Evolutionary conservation across 2,888 invertebrate species (phyloP).

Genomic region (Dicycla oo): DNA sequence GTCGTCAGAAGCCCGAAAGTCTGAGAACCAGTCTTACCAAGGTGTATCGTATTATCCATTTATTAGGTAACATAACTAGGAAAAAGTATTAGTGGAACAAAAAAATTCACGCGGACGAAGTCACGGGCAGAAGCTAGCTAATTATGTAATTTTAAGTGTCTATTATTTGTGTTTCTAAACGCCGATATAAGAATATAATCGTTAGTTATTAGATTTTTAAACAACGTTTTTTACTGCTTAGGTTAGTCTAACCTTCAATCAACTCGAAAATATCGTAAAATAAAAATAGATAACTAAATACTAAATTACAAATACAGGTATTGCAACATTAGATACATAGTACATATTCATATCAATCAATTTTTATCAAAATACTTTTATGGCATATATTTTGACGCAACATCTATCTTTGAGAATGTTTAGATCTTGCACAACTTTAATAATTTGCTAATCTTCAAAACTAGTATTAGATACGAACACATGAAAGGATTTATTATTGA

Average conservation of each 20-base stretch:
- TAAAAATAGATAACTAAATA: neutral
- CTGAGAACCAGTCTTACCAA: too few species aligned
- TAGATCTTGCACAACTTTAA: conserved; percentile 31
- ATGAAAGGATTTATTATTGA: neutral
- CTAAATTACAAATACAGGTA: neutral
- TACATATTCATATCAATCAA: conserved; percentile 9
- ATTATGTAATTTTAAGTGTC: too few species aligned
- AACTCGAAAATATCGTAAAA: neutral
- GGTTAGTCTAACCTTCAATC: conserved; percentile 17
- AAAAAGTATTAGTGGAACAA: too few species aligned
- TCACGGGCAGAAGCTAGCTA: too few species aligned
- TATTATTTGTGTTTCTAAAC: neutral
- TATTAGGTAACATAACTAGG: too few species aligned
- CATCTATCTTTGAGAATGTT: neutral
- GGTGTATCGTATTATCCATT: too few species aligned
- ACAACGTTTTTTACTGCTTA: neutral
- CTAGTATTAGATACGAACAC: neutral
- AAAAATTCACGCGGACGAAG: too few species aligned
- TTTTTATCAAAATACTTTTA: conserved; percentile 24
- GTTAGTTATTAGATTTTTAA: neutral
- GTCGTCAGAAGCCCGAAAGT: too few species aligned
- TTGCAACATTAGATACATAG: neutral
- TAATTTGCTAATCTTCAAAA: conserved; percentile 13
- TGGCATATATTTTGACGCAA: conserved; percentile 11
- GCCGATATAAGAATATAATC: neutral